Percentiles rank a stretch among this genome's conserved stretches.
Evolutionary conservation across 2,797 vertebrate genomes (phyloP).

Genomic region (Sebastes matsubarae): DNA sequence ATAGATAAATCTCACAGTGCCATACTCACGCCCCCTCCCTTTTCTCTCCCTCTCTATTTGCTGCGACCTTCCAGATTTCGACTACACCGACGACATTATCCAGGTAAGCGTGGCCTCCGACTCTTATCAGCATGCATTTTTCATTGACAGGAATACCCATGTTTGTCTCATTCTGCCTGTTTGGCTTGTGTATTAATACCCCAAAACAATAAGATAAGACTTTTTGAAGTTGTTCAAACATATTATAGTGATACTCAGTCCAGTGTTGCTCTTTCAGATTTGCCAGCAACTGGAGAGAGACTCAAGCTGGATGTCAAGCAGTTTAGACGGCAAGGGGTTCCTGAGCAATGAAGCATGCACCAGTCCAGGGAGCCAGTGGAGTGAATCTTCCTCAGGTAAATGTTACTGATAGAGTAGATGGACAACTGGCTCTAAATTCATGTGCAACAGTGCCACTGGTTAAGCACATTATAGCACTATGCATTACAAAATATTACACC

Average conservation of each 20-base stretch:
- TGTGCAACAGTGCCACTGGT: background rate
- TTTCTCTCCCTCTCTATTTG: conserved; percentile 19
- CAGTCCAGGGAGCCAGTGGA: conserved; percentile 80
- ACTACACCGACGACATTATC: conserved; percentile 60
- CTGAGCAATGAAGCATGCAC: conserved; percentile 85
- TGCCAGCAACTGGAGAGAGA: conserved; percentile 79
- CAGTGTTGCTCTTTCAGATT: conserved; percentile 67
- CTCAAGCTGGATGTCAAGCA: conserved; percentile 75
- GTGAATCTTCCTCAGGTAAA: conserved; percentile 83
- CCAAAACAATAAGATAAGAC: conserved; percentile 5
- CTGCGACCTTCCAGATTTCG: conserved; percentile 54
- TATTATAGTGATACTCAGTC: conserved; percentile 45
- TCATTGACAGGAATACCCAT: conserved; percentile 81
- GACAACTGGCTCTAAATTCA: background rate
- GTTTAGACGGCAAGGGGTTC: conserved; percentile 81
- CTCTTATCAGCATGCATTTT: conserved; percentile 43
- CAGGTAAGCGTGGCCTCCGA: conserved; percentile 70
- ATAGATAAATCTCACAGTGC: background rate
- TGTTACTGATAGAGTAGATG: conserved; percentile 1
- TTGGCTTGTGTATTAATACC: conserved; percentile 25
- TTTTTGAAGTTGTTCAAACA: conserved; percentile 20
- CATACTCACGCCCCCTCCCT: conserved; percentile 1
- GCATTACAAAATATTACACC: background rate
- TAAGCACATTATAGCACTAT: background rate
- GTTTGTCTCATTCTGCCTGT: conserved; percentile 51